phyloP scores from a whole-genome alignment of 2,797 vertebrate genomes.

The Phataginus tricuspis region DNA sequence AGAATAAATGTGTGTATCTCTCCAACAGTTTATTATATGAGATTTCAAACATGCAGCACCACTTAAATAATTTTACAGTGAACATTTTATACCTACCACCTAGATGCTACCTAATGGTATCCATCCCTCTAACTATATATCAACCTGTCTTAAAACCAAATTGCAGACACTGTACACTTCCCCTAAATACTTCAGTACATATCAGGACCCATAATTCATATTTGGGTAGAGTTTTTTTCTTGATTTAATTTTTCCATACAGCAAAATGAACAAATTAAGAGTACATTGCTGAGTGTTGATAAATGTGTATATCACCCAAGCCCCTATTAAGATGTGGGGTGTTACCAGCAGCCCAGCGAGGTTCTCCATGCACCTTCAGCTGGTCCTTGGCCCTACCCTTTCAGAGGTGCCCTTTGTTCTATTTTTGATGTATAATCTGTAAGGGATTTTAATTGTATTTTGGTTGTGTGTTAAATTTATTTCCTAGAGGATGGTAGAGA shows the following conservation, averaged over 20 bases:
- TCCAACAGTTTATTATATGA: neutral
- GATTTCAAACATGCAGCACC: neutral
- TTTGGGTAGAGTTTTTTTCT: neutral
- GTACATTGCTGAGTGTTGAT: neutral
- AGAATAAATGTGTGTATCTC: neutral
- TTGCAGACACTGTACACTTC: neutral
- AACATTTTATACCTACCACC: neutral
- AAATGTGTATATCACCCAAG: neutral
- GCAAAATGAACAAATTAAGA: neutral
- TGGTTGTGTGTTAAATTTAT: neutral
- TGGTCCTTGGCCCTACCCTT: neutral
- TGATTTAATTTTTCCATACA: neutral
- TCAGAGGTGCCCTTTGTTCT: neutral
- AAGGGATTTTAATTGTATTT: constrained; percentile 20
- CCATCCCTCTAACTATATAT: neutral
- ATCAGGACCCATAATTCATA: neutral
- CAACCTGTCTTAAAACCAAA: neutral
- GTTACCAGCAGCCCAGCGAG: neutral
- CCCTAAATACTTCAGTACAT: neutral
- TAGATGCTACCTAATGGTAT: neutral
- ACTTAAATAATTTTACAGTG: neutral
- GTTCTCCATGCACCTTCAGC: neutral
- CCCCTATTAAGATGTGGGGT: neutral
- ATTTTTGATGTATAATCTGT: neutral
- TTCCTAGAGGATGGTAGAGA: neutral